phyloP scores from a whole-genome alignment of 2,888 invertebrate species.

The Tenodera sinensis region DNA sequence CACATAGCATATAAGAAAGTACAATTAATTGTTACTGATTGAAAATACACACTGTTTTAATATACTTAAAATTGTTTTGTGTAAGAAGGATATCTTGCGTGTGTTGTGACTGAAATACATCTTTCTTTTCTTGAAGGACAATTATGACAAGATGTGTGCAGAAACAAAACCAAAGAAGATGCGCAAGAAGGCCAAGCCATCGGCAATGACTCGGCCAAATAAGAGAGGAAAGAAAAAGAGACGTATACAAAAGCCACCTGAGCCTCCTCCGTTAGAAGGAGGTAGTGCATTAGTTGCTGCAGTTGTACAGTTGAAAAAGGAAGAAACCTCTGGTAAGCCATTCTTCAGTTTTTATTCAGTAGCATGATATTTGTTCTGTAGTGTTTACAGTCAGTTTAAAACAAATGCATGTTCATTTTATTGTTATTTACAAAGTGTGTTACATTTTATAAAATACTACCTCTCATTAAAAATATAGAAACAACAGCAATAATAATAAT shows the following conservation, averaged over 20 bases:
- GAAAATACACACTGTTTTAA: too few species aligned
- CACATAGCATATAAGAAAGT: too few species aligned
- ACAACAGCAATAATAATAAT: too few species aligned
- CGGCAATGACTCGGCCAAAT: constrained; percentile 47
- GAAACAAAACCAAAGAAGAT: constrained; percentile 73
- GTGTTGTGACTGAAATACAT: neutral
- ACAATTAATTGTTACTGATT: too few species aligned
- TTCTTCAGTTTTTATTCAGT: neutral
- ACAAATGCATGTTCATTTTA: too few species aligned
- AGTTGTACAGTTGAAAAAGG: neutral
- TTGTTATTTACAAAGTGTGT: too few species aligned
- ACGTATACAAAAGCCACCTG: constrained; percentile 34
- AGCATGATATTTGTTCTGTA: too few species aligned
- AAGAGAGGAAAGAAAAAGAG: constrained; percentile 55
- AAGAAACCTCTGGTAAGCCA: constrained; percentile 3
- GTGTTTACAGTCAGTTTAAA: too few species aligned
- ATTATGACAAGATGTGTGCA: constrained; percentile 73
- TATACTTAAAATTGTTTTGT: too few species aligned
- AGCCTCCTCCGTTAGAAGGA: constrained; percentile 1
- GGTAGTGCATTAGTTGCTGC: neutral
- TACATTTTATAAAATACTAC: too few species aligned
- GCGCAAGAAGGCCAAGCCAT: constrained; percentile 57
- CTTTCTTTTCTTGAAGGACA: constrained; percentile 55
- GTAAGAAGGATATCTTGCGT: too few species aligned
- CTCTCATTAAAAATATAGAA: too few species aligned